Base-by-base conservation (phyloP, 2,797 vertebrate genomes). In the Myotis myotis region DNA sequence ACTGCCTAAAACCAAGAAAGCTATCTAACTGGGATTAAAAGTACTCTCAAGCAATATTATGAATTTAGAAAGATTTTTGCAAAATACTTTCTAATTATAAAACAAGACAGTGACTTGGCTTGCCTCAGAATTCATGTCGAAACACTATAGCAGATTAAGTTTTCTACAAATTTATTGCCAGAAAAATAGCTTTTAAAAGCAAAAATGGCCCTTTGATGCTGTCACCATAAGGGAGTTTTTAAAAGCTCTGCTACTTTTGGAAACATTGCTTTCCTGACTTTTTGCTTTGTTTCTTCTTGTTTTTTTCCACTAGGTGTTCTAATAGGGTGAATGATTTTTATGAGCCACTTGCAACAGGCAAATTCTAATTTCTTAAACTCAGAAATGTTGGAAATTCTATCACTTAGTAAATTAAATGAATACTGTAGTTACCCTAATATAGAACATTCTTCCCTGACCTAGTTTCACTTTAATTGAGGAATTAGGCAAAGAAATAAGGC, bases 131-230 rank as follows among this genome's bases (percentile, higher is more conserved):
- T 89, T 78, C 57, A 47, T 82, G 30, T 86, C 1, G 30, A 60
- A 79, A 86, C 38, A 76, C 57, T 72, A 70, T 72, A 87, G 62
- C 41, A 85, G 25, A 68, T 84, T 80, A 87, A 38, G 36, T 75
- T 94, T 87, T 83, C 49, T 79, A 22, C 25, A 79, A 25, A 74
- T 70, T 72, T 89, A 47, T 17, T 92, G 30, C 66, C 53, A 62
- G 74, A 95, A 92, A 30, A 92, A 51, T 71, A 92, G 80, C 75
- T 95, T 87, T 85, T 74, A 36, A 89, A 87, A 94, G 41, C 20
- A 94, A 83, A 92, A 92, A 72, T 66, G 33, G 8, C n/a, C 55
- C n/a, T 28, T 81, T 55, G 53, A 25, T 93, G 36, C 6, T 82
- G 4, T 92, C 13, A 74, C 30, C 17, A 8, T 76, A 60, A 64